A percentile compares a stretch with the other conserved stretches of the same genome.
Evolutionary conservation across 1,140 invertebrate species (phyloP).

Genomic region (Aphelinus certus): DNA sequence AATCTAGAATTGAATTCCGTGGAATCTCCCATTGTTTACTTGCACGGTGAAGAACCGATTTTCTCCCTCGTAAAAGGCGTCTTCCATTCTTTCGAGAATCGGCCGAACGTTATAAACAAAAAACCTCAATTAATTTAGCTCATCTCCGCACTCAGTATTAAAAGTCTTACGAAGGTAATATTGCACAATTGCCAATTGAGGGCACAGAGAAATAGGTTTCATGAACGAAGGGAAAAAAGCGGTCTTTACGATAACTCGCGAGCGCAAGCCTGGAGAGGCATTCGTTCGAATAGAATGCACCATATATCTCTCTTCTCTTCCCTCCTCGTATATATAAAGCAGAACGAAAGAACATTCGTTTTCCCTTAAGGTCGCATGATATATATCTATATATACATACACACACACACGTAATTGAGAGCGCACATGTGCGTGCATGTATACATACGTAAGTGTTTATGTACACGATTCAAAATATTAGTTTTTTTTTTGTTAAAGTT

Average conservation of each 20-base stretch:
- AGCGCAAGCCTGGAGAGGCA: slow-evolving; percentile 27
- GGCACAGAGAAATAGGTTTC: slow-evolving; percentile 30
- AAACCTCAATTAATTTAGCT: slow-evolving; percentile 35
- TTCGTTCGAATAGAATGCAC: slow-evolving; percentile 31
- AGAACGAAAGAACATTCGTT: slow-evolving; percentile 55
- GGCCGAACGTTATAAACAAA: slow-evolving; percentile 13
- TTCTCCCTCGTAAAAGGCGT: slow-evolving; percentile 10
- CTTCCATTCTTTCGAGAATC: slow-evolving; percentile 16
- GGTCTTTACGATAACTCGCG: not conserved
- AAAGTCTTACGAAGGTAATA: slow-evolving; percentile 46
- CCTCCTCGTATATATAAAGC: slow-evolving; percentile 48
- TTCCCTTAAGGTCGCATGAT: slow-evolving; percentile 54
- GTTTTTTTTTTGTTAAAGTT: slow-evolving; percentile 59
- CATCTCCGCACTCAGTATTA: slow-evolving; percentile 25
- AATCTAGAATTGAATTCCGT: too few relatives aligned
- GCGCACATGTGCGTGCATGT: slow-evolving; percentile 20
- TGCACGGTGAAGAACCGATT: slow-evolving; percentile 3
- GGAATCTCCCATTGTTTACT: not conserved
- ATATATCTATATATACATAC: slow-evolving; percentile 45
- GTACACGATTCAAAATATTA: slow-evolving; percentile 62
- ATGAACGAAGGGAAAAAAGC: slow-evolving; percentile 26
- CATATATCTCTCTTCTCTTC: slow-evolving; percentile 44
- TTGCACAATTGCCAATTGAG: slow-evolving; percentile 50
- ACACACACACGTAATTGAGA: too few relatives aligned
- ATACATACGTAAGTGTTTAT: slow-evolving; percentile 39